These are phyloP conservation scores for Lucilia cuprina DNA, from an alignment of 1,140 invertebrate species.

Conservation along the genomic window DNA sequence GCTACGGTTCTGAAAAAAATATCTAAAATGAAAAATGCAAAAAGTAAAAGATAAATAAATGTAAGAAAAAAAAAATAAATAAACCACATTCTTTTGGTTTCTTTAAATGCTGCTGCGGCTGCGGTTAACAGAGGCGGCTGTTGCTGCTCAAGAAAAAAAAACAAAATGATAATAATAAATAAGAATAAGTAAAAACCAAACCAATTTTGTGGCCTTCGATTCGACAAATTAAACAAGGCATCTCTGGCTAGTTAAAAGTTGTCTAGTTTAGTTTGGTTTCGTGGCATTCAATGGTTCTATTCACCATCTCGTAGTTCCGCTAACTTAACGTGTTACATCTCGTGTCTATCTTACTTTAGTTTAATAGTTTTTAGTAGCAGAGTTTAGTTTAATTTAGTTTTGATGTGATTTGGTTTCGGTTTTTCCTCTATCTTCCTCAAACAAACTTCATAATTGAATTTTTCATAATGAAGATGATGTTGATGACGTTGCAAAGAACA, in stretches of 20 bases:
- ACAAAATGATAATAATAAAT: too few relatives aligned
- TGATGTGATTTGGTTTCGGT: background rate
- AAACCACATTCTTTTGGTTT: slow-evolving; percentile 14
- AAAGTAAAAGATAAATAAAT: background rate
- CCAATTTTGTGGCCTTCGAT: slow-evolving; percentile 8
- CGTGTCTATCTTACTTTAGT: slow-evolving; percentile 23
- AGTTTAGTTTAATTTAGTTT: slow-evolving; percentile 20
- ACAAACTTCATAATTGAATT: background rate
- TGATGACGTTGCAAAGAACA: too few relatives aligned
- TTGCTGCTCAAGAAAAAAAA: background rate
- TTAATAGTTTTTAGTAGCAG: background rate
- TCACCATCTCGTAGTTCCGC: slow-evolving; percentile 8
- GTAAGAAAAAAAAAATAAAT: background rate
- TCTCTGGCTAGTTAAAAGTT: background rate
- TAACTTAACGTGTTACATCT: slow-evolving; percentile 32
- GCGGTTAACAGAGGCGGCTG: background rate
- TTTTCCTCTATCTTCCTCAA: background rate
- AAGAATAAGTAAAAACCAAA: background rate
- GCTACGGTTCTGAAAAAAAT: background rate
- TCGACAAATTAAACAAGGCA: background rate
- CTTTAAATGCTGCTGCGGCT: background rate
- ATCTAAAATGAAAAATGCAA: background rate
- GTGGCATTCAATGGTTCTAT: too few relatives aligned
- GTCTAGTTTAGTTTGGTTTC: background rate
- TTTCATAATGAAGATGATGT: too few relatives aligned